Percentiles rank a stretch among this genome's conserved stretches.
These are phyloP conservation scores for Lithobius niger DNA, from an alignment of 1,140 invertebrate genomes.

Conservation along the genomic window DNA sequence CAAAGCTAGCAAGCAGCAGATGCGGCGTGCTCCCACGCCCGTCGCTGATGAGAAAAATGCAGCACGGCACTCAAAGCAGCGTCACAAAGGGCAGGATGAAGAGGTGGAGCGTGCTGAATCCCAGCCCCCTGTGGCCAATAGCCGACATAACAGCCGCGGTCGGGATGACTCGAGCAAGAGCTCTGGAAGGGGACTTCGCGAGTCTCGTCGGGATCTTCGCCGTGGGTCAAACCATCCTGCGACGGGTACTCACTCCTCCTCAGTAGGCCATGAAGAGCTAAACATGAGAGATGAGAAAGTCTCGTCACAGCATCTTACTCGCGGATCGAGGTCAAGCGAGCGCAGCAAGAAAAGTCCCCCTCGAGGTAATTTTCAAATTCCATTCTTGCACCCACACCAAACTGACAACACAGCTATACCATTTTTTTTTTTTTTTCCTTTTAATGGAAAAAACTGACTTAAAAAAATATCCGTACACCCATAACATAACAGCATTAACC, in stretches of 20 bases:
- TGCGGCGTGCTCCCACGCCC: neutral
- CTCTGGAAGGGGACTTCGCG: neutral
- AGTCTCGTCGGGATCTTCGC: neutral
- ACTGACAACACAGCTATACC: neutral
- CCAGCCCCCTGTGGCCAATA: neutral
- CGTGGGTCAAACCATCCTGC: too few species aligned
- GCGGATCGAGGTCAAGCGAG: neutral
- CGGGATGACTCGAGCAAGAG: neutral
- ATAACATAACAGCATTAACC: neutral
- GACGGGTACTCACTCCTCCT: too few species aligned
- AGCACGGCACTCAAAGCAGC: neutral
- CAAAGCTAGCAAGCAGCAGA: slow-evolving; percentile 7
- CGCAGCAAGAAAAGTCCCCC: neutral
- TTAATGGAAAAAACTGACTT: neutral
- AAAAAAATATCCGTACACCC: neutral
- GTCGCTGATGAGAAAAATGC: neutral
- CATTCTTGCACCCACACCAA: neutral
- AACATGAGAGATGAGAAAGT: neutral
- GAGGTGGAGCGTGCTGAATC: neutral
- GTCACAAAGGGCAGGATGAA: slow-evolving; percentile 6
- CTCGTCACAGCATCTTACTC: neutral
- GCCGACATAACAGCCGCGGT: neutral
- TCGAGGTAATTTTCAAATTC: neutral
- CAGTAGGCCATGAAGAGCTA: neutral
- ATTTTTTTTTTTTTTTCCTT: neutral